Evolutionary conservation across 2,888 invertebrate species (phyloP).

Genomic region (Oscheius myriophilus): DNA sequence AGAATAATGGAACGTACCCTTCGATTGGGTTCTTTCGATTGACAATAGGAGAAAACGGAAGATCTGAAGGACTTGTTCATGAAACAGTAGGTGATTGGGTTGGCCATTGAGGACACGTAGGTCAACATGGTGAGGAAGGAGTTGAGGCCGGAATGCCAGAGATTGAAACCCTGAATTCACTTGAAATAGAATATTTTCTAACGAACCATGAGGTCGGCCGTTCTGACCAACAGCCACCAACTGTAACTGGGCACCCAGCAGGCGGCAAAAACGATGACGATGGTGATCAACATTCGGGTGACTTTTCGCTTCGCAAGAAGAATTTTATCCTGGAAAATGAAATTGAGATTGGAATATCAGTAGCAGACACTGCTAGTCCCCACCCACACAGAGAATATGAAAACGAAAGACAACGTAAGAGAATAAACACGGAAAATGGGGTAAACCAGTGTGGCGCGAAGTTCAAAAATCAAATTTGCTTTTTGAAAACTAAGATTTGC

Average conservation of each 20-base stretch:
- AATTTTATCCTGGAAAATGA: slow-evolving; percentile 78
- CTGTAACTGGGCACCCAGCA: slow-evolving; percentile 83
- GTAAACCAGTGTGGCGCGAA: too few species aligned
- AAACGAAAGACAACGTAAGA: too few species aligned
- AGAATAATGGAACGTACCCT: slow-evolving; percentile 10
- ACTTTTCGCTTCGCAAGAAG: slow-evolving; percentile 80
- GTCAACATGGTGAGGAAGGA: slow-evolving; percentile 54
- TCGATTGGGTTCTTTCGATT: slow-evolving; percentile 18
- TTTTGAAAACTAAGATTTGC: too few species aligned
- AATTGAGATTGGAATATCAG: too few species aligned
- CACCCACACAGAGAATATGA: too few species aligned
- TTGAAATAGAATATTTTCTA: not conserved
- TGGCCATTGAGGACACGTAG: slow-evolving; percentile 71
- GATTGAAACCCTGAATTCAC: slow-evolving; percentile 35
- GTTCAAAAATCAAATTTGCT: too few species aligned
- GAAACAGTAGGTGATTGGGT: slow-evolving; percentile 90
- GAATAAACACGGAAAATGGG: too few species aligned
- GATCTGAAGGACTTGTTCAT: slow-evolving; percentile 79
- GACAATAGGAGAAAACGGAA: slow-evolving; percentile 49
- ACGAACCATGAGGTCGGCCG: slow-evolving; percentile 51
- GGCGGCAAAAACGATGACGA: slow-evolving; percentile 87
- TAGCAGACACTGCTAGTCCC: too few species aligned
- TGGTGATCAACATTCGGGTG: slow-evolving; percentile 85
- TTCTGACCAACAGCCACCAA: slow-evolving; percentile 57
- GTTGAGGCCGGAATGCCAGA: slow-evolving; percentile 56